Conservation (phyloP, 2,888 invertebrate genomes). For the Acleris laterana region DNA sequence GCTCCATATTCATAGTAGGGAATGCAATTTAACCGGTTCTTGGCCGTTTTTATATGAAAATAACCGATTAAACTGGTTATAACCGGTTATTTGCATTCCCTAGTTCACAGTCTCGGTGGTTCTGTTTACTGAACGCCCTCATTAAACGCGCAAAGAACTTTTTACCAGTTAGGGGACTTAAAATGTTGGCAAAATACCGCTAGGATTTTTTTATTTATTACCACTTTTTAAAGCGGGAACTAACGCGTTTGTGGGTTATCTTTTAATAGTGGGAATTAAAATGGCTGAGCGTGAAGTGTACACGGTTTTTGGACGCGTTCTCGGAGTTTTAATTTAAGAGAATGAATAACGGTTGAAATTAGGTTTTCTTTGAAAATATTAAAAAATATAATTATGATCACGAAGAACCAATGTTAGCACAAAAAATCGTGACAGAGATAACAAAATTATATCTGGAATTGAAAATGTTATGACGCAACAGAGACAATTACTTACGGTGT, state of each 20-base stretch:
- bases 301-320: background rate
- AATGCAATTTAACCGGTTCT: no score
- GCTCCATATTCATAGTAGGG: conserved; percentile 40
- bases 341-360: no score
- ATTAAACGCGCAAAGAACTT: conserved; percentile 67
- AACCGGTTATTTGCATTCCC: no score
- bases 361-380: no score
- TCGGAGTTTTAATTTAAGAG: background rate
- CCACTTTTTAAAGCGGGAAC: conserved; percentile 27
- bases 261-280: conserved; percentile 29
- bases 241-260: conserved; percentile 29
- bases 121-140: conserved; percentile 58
- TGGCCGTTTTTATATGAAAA: no score
- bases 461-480: no score
- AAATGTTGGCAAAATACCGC: conserved; percentile 52
- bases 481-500: no score
- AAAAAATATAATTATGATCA: no score
- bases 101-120: conserved; percentile 44
- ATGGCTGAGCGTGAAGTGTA: background rate
- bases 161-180: conserved; percentile 58
- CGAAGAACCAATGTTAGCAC: no score
- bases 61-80: no score
- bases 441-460: no score
- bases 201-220: conserved; percentile 37
- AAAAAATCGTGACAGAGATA: no score